Evolutionary conservation across 2,888 invertebrate species (phyloP).

Genomic region (Chrysomela aeneicollis): DNA sequence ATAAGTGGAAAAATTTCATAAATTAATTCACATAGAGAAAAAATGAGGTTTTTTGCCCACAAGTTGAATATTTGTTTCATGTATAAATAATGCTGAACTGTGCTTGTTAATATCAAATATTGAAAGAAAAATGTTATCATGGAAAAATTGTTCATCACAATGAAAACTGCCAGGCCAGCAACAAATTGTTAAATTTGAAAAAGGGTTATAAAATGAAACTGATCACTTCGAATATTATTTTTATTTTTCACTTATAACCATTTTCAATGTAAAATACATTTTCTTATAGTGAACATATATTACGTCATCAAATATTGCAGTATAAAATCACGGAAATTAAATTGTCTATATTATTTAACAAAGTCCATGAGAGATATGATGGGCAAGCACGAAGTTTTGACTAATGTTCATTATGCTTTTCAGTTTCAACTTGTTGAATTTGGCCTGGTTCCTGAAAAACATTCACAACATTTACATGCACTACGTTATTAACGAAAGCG

Average conservation of each 20-base stretch:
- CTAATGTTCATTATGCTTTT: conserved; percentile 14
- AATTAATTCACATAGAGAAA: no score
- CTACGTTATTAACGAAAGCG: conserved; percentile 24
- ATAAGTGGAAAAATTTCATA: no score
- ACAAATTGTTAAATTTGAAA: background rate
- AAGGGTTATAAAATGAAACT: background rate
- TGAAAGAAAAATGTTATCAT: background rate
- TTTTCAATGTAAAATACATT: background rate
- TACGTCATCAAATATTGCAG: background rate
- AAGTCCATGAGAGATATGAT: no score
- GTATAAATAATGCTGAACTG: no score
- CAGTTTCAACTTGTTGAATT: conserved; percentile 37
- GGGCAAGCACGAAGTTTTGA: background rate
- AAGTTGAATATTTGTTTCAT: no score
- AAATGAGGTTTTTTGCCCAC: no score
- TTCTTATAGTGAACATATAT: background rate
- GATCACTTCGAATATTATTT: background rate
- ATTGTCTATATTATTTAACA: no score
- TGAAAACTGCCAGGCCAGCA: background rate
- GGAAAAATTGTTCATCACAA: background rate
- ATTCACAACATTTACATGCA: conserved; percentile 47
- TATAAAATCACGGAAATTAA: background rate
- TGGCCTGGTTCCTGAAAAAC: conserved; percentile 58
- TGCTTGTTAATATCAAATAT: no score
- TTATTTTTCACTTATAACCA: background rate